These are phyloP conservation scores for Sipha flava DNA, from an alignment of 1,140 invertebrate species.

Conservation along the genomic window DNA sequence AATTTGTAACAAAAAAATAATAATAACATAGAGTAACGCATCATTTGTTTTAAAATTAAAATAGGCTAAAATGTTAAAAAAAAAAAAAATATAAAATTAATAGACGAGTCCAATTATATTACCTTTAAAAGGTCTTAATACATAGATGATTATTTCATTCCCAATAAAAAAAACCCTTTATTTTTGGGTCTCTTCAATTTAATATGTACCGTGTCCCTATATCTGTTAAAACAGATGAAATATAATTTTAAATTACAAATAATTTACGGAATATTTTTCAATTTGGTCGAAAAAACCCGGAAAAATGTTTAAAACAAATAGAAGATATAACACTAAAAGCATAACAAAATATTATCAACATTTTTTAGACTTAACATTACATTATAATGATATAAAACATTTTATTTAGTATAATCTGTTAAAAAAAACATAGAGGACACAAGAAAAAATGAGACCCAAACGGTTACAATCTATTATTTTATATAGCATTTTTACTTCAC, in stretches of 20 bases:
- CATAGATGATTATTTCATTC: neutral
- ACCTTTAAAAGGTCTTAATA: neutral
- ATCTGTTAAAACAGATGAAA: constrained; percentile 3
- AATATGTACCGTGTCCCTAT: neutral
- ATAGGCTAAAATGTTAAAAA: neutral
- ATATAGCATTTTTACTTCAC: constrained; percentile 25
- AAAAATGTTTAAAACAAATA: constrained; percentile 3
- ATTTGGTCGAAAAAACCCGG: neutral
- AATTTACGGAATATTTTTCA: neutral
- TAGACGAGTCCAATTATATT: neutral
- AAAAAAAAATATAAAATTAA: constrained; percentile 18
- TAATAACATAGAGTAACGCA: neutral
- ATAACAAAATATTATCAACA: constrained; percentile 16
- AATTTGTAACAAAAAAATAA: constrained; percentile 6
- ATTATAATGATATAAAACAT: constrained; percentile 27
- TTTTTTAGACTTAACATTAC: constrained; percentile 22
- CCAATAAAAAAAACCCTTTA: neutral
- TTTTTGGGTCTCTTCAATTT: constrained; percentile 7
- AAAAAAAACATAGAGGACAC: constrained; percentile 19
- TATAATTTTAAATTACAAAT: neutral
- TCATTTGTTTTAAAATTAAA: neutral
- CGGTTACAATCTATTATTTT: constrained; percentile 27
- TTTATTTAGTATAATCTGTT: constrained; percentile 23
- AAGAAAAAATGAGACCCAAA: constrained; percentile 31
- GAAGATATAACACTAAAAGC: neutral